Evolutionary conservation across 2,113 vertebrate genomes (phyloP), one percentile per base, ranked within the genome.

Genomic region (Cheilinus undulatus): DNA sequence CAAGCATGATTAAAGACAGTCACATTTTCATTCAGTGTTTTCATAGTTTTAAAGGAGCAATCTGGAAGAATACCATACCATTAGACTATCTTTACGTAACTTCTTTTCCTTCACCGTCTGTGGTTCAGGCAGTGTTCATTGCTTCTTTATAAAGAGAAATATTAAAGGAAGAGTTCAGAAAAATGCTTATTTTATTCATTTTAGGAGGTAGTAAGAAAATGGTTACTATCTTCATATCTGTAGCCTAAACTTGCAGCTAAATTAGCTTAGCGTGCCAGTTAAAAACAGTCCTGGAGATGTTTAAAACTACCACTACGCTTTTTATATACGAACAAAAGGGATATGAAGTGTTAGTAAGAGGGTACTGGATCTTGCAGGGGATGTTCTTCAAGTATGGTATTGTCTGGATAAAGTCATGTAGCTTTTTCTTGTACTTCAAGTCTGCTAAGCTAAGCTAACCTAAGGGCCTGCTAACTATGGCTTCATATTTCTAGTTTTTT

Each of bases 381-480:
- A 26, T 34, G 3, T 28, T 28, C 19, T 5, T 60, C 19, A 2
- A 2, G 15, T 19, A 19, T 20, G n/a, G 24, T 30, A 7, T n/a
- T 30, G 8, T 49, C 32, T 34, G 10, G 38, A 43, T 3, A 8
- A 8, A 23, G n/a, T 1, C 15, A 34, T 5, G 26, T 57, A 7
- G 52, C 65, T 27, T 27, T 32, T 48, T 7, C 15, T 4, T 8
- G 7, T 20, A 40, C 7, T 27, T 20, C 30, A 15, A 27, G 22
- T 20, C 26, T 58, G 52, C 65, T 59, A 46, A 46, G 53, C 66
- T 60, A 42, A 42, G 24, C 43, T 50, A 59, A 38, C 30, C 53
- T 60, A 60, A 70, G 6, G 7, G 3, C 23, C 32, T 22, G 42
- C 28, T 32, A n/a, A 26, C 15, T 57, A 3, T 10, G 22, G 14